These are phyloP conservation scores for Callithrix jacchus DNA, from an alignment of 2,113 vertebrate genomes.

Conservation along the genomic window DNA sequence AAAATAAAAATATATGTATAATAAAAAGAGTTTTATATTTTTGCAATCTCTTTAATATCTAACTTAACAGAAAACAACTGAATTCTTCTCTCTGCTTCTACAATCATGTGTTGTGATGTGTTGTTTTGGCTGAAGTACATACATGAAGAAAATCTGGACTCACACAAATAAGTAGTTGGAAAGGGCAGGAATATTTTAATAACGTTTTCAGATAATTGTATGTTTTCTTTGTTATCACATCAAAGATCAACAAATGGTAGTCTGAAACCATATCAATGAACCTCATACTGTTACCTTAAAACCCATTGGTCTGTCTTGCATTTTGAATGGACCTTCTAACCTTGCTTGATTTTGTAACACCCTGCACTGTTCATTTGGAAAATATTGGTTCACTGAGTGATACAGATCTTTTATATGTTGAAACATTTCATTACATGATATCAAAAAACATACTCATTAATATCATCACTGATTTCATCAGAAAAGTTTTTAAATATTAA, in stretches of 20 bases:
- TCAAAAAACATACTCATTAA: conserved; percentile 29
- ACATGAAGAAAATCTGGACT: neutral
- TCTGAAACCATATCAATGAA: neutral
- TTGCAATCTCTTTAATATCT: neutral
- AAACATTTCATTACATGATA: neutral
- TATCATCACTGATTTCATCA: neutral
- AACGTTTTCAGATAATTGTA: neutral
- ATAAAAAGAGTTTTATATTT: neutral
- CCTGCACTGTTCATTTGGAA: neutral
- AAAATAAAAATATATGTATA: neutral
- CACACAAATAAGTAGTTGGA: neutral
- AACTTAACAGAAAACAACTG: neutral
- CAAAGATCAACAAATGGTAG: neutral
- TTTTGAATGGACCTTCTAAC: neutral
- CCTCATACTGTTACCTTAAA: neutral
- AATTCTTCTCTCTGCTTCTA: neutral
- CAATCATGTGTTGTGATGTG: neutral
- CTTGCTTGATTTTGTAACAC: neutral
- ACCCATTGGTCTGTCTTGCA: neutral
- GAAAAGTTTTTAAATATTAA: neutral
- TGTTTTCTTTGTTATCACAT: neutral
- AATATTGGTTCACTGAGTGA: neutral
- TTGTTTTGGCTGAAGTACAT: neutral
- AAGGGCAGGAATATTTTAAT: neutral
- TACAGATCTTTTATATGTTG: neutral